These are phyloP conservation scores for Chrysogorgia sp. DNA, from an alignment of 92 coral and sea anemone species.

Conservation along the genomic window DNA sequence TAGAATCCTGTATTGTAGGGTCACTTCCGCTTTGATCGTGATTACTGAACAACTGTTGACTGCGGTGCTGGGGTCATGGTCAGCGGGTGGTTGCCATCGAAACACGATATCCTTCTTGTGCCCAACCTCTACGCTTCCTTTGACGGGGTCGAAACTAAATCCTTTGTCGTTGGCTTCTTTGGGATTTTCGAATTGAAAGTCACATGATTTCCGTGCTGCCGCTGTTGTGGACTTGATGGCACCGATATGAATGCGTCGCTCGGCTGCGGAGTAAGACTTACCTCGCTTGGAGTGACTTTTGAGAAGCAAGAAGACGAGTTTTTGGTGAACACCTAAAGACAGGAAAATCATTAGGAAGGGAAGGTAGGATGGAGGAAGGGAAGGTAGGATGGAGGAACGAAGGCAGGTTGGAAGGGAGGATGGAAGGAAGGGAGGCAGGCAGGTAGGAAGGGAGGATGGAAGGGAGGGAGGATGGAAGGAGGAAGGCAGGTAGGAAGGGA, in stretches of 20 bases:
- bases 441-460: not conserved
- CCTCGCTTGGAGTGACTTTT: slow-evolving; percentile 77
- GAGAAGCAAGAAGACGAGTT: slow-evolving; percentile 70
- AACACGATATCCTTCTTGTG: slow-evolving; percentile 72
- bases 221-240: slow-evolving; percentile 84
- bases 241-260: slow-evolving; percentile 85
- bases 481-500: not conserved
- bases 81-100: slow-evolving; percentile 95
- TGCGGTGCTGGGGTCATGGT: slow-evolving; percentile 78
- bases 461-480: not conserved
- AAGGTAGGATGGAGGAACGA: not conserved
- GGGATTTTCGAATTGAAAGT: slow-evolving; percentile 88
- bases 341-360: not conserved
- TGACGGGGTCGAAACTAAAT: slow-evolving; percentile 89
- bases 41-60: slow-evolving; percentile 19
- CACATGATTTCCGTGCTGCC: slow-evolving; percentile 68
- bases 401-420: not conserved
- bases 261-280: slow-evolving; percentile 76
- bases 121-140: slow-evolving; percentile 90
- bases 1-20: slow-evolving; percentile 86
- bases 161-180: slow-evolving; percentile 95
- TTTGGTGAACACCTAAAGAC: slow-evolving; percentile 50
- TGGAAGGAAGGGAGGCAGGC: not conserved
- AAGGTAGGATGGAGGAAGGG: not conserved
- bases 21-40: slow-evolving; percentile 88